Evolutionary conservation across 2,888 invertebrate genomes (phyloP).

Genomic region (Tenthredo notha): DNA sequence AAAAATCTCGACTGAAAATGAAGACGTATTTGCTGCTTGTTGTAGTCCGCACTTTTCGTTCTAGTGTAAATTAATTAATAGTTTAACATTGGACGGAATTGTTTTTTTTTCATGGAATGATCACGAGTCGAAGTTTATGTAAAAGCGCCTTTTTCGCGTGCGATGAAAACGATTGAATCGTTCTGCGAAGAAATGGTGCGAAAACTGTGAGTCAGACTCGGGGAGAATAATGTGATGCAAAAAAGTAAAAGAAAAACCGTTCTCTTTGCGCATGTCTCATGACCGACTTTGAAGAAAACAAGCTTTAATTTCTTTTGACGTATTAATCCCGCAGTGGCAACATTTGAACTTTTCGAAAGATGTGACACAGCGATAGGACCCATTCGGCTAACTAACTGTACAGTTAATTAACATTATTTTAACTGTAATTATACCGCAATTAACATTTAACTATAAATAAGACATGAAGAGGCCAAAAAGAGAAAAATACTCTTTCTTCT

Average conservation of each 20-base stretch:
- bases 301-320: not conserved
- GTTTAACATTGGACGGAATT: not conserved
- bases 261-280: slow-evolving; percentile 41
- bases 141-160: not conserved
- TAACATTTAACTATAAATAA: not conserved
- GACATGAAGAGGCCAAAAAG: not conserved
- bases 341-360: slow-evolving; percentile 22
- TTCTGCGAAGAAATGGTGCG: slow-evolving; percentile 4
- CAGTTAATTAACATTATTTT: slow-evolving; percentile 18
- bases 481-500: not conserved
- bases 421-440: not conserved
- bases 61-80: not conserved
- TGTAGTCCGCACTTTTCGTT: not conserved
- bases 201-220: slow-evolving; percentile 33
- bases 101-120: not conserved
- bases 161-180: not conserved
- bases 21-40: not conserved
- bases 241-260: not conserved
- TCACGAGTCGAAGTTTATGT: not conserved
- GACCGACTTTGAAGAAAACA: slow-evolving; percentile 45
- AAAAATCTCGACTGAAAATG: not conserved
- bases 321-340: slow-evolving; percentile 1
- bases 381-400: not conserved
- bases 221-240: slow-evolving; percentile 7
- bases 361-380: slow-evolving; percentile 19